phyloP scores from a whole-genome alignment of 2,113 vertebrate genomes.

The Condylura cristata region DNA sequence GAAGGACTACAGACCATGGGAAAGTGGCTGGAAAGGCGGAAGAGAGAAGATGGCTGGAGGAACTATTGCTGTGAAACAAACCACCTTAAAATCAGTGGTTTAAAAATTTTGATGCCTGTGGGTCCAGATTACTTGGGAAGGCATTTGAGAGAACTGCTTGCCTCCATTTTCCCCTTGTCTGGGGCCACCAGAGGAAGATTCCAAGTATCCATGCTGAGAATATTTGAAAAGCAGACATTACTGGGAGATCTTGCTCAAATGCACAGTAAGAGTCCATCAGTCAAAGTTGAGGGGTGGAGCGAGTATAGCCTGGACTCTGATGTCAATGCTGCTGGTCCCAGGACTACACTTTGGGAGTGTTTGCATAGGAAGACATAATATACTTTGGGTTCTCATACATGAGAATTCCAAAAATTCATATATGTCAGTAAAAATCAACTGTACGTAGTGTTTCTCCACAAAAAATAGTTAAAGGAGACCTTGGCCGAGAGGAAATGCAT shows the following conservation, averaged over 20 bases:
- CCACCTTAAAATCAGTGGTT: neutral
- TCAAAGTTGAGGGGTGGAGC: neutral
- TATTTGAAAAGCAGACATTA: neutral
- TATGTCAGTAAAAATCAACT: neutral
- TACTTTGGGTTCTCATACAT: neutral
- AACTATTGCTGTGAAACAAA: neutral
- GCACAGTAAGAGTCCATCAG: neutral
- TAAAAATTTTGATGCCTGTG: neutral
- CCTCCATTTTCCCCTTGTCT: neutral
- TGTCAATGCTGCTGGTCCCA: rapidly evolving
- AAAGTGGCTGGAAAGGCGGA: neutral
- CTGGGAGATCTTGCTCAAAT: neutral
- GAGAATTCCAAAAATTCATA: conserved; percentile 2
- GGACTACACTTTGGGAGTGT: neutral
- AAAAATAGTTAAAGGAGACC: neutral
- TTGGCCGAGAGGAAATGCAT: too few species aligned
- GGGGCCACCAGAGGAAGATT: neutral
- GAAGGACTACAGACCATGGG: neutral
- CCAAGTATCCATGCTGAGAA: neutral
- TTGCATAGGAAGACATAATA: neutral
- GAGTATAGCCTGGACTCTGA: too few species aligned
- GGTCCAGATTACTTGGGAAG: rapidly evolving
- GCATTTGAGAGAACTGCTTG: neutral
- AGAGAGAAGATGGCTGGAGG: neutral
- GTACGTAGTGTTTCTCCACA: neutral